Percentiles rank a stretch among this genome's conserved stretches.
phyloP scores from a whole-genome alignment of 2,888 invertebrate genomes.

The Leptinotarsa tumamoca region DNA sequence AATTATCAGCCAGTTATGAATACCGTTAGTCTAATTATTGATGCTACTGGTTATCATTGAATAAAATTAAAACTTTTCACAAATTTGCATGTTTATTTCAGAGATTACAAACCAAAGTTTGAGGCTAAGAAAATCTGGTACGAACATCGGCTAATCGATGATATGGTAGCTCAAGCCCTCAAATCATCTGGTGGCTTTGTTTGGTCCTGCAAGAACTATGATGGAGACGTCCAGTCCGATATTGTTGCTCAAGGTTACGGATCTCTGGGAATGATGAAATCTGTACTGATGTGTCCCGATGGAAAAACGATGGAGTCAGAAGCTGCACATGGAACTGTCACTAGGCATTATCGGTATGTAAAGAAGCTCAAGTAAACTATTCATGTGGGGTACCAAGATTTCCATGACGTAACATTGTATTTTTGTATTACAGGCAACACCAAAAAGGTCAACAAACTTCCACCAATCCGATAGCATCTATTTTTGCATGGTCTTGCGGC shows the following conservation, averaged over 20 bases:
- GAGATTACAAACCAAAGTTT: conserved; percentile 80
- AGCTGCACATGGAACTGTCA: conserved; percentile 93
- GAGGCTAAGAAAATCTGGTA: conserved; percentile 87
- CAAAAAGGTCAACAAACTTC: conserved; percentile 89
- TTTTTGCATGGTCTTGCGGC: conserved; percentile 92
- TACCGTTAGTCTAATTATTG: too few species aligned
- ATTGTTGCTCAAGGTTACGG: conserved; percentile 85
- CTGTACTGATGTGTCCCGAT: conserved; percentile 89
- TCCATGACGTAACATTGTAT: not conserved
- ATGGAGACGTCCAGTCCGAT: conserved; percentile 92
- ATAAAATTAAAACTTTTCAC: too few species aligned
- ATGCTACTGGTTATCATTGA: too few species aligned
- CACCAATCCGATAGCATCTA: conserved; percentile 92
- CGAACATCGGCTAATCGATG: conserved; percentile 91
- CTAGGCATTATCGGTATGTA: conserved; percentile 81
- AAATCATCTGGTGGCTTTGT: conserved; percentile 89
- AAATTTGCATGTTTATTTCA: conserved; percentile 55
- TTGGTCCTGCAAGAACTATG: conserved; percentile 95
- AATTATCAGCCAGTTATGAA: too few species aligned
- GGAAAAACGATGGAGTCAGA: conserved; percentile 90
- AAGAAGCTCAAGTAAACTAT: too few species aligned
- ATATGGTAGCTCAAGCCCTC: conserved; percentile 89
- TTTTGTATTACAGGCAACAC: conserved; percentile 74
- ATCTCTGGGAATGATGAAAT: conserved; percentile 91
- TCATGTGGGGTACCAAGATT: not conserved